Evolutionary conservation across 2,888 invertebrate genomes (phyloP).

Genomic region (Timema podura): DNA sequence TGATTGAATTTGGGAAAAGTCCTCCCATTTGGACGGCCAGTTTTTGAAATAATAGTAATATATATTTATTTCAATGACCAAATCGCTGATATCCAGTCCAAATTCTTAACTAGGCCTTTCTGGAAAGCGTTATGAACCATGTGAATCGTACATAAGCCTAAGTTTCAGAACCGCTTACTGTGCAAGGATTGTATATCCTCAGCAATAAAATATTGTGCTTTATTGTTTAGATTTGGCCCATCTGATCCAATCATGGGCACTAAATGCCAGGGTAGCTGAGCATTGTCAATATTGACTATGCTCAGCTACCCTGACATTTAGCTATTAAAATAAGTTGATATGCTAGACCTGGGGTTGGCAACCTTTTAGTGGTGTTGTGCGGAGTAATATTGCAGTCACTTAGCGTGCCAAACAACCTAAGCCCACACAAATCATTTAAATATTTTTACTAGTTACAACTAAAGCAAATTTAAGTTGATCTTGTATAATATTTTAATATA

Average conservation of each 20-base stretch:
- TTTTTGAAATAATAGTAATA: constrained; percentile 3
- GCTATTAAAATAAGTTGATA: too few species aligned
- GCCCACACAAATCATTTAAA: too few species aligned
- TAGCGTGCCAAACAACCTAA: too few species aligned
- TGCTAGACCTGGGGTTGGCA: too few species aligned
- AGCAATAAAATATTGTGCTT: too few species aligned
- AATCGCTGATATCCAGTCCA: not conserved
- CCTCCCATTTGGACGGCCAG: constrained; percentile 3
- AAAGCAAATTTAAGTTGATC: too few species aligned
- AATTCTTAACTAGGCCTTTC: not conserved
- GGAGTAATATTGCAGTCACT: too few species aligned
- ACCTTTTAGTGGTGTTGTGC: too few species aligned
- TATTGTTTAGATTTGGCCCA: not conserved
- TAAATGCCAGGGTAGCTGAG: not conserved
- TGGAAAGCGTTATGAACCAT: not conserved
- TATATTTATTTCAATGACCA: not conserved
- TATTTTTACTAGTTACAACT: too few species aligned
- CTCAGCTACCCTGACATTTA: too few species aligned
- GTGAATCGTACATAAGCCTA: not conserved
- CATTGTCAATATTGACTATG: not conserved
- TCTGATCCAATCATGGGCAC: not conserved
- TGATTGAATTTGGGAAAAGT: not conserved
- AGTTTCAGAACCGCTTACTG: not conserved
- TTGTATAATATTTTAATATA: too few species aligned
- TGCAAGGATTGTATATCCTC: not conserved